phyloP scores from a whole-genome alignment of 1,140 invertebrate species.

The Nilaparvata lugens region DNA sequence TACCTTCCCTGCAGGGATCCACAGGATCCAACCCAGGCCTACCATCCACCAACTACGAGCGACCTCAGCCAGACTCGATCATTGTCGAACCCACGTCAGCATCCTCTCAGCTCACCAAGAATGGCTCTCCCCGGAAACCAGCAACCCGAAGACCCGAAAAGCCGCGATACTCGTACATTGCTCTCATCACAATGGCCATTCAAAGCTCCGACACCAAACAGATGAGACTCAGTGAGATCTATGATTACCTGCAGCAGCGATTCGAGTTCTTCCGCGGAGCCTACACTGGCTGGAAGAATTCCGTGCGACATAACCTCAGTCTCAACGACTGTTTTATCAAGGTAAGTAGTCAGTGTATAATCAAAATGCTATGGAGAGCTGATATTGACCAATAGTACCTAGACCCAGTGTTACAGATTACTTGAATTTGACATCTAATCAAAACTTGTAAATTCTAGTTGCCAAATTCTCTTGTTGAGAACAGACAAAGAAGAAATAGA shows the following conservation, averaged over 20 bases:
- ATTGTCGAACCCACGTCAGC: not conserved
- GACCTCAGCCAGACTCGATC: not conserved
- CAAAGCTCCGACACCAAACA: conserved; percentile 79
- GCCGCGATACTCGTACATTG: conserved; percentile 94
- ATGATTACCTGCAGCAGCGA: conserved; percentile 71
- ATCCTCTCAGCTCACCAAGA: conserved; percentile 2
- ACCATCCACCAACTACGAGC: not conserved
- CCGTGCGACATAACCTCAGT: conserved; percentile 91
- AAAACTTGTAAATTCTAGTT: no score
- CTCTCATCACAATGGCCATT: conserved; percentile 96
- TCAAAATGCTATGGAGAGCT: no score
- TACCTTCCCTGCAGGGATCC: not conserved
- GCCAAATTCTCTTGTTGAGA: no score
- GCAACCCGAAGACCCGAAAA: conserved; percentile 79
- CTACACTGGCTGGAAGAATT: conserved; percentile 98
- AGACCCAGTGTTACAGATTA: no score
- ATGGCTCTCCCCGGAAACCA: conserved; percentile 9
- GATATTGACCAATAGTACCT: no score
- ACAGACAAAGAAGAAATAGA: no score
- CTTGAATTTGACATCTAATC: no score
- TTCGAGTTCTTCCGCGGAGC: conserved; percentile 90
- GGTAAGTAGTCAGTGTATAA: no score
- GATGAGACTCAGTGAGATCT: conserved; percentile 84
- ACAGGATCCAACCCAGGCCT: not conserved
- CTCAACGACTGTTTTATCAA: conserved; percentile 98